These are phyloP conservation scores for Sebastes alutus DNA, from an alignment of 2,797 vertebrate genomes.

Conservation along the genomic window DNA sequence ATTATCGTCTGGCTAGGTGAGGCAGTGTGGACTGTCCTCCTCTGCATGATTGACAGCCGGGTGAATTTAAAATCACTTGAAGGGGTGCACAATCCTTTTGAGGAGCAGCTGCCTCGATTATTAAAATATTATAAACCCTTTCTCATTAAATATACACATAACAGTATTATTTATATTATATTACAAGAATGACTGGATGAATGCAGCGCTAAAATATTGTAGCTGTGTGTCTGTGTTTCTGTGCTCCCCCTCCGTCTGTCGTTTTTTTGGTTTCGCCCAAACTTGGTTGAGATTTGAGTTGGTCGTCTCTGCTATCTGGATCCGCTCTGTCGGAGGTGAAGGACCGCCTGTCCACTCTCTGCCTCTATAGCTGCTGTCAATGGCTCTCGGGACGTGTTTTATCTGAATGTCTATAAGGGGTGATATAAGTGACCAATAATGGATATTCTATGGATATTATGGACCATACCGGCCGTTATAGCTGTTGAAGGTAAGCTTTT, in stretches of 20 bases:
- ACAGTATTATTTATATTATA: fast-evolving
- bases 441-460: conserved; percentile 90
- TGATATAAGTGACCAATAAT: conserved; percentile 81
- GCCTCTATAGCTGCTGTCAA: conserved; percentile 72
- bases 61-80: conserved; percentile 33
- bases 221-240: not conserved
- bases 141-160: fast-evolving
- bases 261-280: conserved; percentile 83
- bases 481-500: conserved; percentile 86
- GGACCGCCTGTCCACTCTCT: conserved; percentile 78
- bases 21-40: conserved; percentile 59
- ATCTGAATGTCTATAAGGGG: conserved; percentile 81
- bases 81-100: conserved; percentile 35
- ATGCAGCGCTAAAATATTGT: too few relatives aligned
- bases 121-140: not conserved
- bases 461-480: conserved; percentile 84
- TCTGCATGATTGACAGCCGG: conserved; percentile 80
- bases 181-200: fast-evolving
- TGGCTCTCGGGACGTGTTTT: conserved; percentile 84
- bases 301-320: conserved; percentile 69
- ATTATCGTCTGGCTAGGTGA: conserved; percentile 62
- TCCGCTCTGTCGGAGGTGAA: conserved; percentile 79
- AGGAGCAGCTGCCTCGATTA: not conserved
- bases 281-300: conserved; percentile 85
- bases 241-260: conserved; percentile 80